Evolutionary conservation across 2,888 invertebrate species (phyloP).

Genomic region (Siphonodentalium dalli): DNA sequence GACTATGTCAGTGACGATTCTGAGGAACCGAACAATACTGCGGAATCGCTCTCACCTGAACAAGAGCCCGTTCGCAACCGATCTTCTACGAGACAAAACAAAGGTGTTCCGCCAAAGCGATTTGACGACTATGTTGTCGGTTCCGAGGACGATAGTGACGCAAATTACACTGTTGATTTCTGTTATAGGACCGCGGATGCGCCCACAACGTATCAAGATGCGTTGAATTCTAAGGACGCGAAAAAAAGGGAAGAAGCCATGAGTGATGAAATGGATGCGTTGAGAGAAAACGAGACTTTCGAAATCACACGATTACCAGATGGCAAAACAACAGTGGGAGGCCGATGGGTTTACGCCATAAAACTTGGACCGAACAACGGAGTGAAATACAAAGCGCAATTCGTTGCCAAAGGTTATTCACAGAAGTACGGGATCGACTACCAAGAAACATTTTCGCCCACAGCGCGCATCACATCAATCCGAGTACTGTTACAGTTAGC

Average conservation of each 20-base stretch:
- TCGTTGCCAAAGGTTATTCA: too few species aligned
- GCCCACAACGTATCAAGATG: constrained; percentile 25
- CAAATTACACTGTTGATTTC: constrained; percentile 20
- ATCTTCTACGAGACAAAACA: constrained; percentile 1
- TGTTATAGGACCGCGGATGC: constrained; percentile 19
- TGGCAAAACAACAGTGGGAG: constrained; percentile 20
- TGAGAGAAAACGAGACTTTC: constrained; percentile 29
- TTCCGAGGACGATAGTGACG: constrained; percentile 10
- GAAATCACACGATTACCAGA: constrained; percentile 21
- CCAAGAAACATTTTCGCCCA: constrained; percentile 35
- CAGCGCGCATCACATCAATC: constrained; percentile 27
- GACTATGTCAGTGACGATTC: too few species aligned
- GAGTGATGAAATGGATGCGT: constrained; percentile 27
- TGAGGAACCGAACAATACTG: too few species aligned
- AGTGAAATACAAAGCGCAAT: constrained; percentile 26
- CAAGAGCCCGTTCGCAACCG: not conserved
- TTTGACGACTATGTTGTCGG: constrained; percentile 20
- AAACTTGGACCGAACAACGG: constrained; percentile 21
- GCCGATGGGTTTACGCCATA: constrained; percentile 28
- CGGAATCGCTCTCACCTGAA: too few species aligned
- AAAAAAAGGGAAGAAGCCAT: constrained; percentile 19
- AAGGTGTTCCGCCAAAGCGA: constrained; percentile 8
- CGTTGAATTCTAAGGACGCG: constrained; percentile 16
- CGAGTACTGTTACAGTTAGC: constrained; percentile 29
- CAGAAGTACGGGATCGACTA: constrained; percentile 31